phyloP scores from a whole-genome alignment of 2,797 vertebrate species.

The Sebastes melanostomus region DNA sequence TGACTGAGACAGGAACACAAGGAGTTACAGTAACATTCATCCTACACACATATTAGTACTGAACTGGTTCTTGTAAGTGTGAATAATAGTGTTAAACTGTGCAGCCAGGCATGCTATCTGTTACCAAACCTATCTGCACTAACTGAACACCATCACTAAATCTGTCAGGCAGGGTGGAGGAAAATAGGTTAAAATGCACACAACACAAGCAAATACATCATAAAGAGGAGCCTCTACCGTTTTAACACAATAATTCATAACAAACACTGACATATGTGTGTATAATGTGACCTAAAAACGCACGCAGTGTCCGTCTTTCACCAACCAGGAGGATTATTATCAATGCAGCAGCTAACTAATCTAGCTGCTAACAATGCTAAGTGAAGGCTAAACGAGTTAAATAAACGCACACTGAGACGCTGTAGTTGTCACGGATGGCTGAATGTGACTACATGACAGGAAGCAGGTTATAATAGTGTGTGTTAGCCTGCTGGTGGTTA shows the following conservation, averaged over 20 bases:
- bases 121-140: conserved; percentile 12
- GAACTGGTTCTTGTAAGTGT: not conserved
- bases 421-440: not conserved
- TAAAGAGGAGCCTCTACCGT: not conserved
- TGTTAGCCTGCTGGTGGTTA: conserved; percentile 41
- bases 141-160: not conserved
- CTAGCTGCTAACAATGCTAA: not conserved
- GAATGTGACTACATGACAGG: not conserved
- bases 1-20: too few species aligned
- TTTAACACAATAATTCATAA: rapidly evolving
- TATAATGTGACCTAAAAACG: not conserved
- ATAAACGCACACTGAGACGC: not conserved
- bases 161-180: not conserved
- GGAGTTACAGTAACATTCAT: not conserved
- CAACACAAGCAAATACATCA: not conserved
- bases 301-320: not conserved
- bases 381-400: not conserved
- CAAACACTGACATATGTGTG: rapidly evolving
- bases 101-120: not conserved
- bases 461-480: not conserved
- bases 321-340: conserved; percentile 2
- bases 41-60: not conserved
- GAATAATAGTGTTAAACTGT: not conserved
- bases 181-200: not conserved
- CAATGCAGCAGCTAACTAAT: not conserved